Base-by-base conservation (phyloP, 2,797 vertebrate species). In the Coregonus suidteri region DNA sequence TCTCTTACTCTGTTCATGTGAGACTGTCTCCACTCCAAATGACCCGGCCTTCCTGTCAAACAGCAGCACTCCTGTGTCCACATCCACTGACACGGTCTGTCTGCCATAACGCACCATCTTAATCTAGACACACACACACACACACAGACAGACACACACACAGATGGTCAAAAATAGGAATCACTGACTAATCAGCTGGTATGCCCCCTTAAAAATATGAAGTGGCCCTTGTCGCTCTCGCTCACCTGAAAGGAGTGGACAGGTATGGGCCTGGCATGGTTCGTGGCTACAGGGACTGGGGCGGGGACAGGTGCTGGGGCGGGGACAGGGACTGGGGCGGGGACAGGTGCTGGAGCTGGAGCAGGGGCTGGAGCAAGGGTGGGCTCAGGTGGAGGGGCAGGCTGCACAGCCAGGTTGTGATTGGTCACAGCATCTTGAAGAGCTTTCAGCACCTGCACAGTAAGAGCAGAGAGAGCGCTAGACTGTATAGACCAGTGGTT, bases 351-450 rank as follows among this genome's bases (percentile, higher is more conserved):
- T 4, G 59, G 59, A 11, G 59, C 6, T 9, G 56, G 20, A 9
- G 6, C n/a, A 25, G 59, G n/a, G 56, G 56, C 0, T n/a, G 16
- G 25, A 25, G 81, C 51, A 41, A 80, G 77, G 34, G 82, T n/a
- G 3, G 90, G 79, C 75, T 93, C 93, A 75, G 92, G 88, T 2
- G 83, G 76, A 1, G 86, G 84, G 74, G 72, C 85, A 3, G 92
- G 87, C 81, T 94, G 94, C 69, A 79, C 89, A 59, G 92, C 92
- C 85, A 96, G 88, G 75, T 94, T 95, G 87, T 95, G 94, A 89
- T 91, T 95, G 78, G 90, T 86, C 77, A 95, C 92, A 1, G 95
- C 93, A 67, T 95, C 94, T 84, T 95, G 94, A 34, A 96, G 88
- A 0, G 94, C 94, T 84, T 93, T 93, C 54, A 95, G 84, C 65